phyloP scores from a whole-genome alignment of 2,888 invertebrate genomes.

The Rhorus exstirpatorius region DNA sequence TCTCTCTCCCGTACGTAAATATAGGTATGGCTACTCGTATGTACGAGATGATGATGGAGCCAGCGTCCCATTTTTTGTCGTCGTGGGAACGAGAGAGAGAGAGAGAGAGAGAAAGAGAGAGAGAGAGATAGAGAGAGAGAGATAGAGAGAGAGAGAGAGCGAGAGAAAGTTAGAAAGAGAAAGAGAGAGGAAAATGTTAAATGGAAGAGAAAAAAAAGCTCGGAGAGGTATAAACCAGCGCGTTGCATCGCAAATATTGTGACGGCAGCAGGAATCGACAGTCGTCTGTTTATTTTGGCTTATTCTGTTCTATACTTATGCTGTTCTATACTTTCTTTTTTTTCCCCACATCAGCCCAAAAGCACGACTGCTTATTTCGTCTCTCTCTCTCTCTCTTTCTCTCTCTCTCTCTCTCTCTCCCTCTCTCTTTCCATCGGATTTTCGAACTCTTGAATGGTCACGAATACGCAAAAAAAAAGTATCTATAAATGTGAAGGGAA shows the following conservation, averaged over 20 bases:
- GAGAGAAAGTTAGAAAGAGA: too few relatives aligned
- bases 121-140: too few relatives aligned
- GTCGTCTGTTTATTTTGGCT: slow-evolving; percentile 79
- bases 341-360: background rate
- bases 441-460: slow-evolving; percentile 18
- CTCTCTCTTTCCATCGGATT: background rate
- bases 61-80: slow-evolving; percentile 20
- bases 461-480: slow-evolving; percentile 18
- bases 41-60: background rate
- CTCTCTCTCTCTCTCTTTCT: background rate
- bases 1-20: too few relatives aligned
- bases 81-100: too few relatives aligned
- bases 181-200: too few relatives aligned
- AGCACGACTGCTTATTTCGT: slow-evolving; percentile 34
- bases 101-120: too few relatives aligned
- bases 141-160: too few relatives aligned
- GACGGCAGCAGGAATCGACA: slow-evolving; percentile 78
- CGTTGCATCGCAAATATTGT: slow-evolving; percentile 77
- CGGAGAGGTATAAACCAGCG: background rate
- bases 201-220: too few relatives aligned
- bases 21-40: background rate
- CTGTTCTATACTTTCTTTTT: too few relatives aligned
- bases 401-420: background rate
- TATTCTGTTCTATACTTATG: slow-evolving; percentile 68
- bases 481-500: slow-evolving; percentile 4